These are phyloP conservation scores for Chiloscyllium plagiosum DNA, from an alignment of 2,113 vertebrate genomes.

Conservation along the genomic window DNA sequence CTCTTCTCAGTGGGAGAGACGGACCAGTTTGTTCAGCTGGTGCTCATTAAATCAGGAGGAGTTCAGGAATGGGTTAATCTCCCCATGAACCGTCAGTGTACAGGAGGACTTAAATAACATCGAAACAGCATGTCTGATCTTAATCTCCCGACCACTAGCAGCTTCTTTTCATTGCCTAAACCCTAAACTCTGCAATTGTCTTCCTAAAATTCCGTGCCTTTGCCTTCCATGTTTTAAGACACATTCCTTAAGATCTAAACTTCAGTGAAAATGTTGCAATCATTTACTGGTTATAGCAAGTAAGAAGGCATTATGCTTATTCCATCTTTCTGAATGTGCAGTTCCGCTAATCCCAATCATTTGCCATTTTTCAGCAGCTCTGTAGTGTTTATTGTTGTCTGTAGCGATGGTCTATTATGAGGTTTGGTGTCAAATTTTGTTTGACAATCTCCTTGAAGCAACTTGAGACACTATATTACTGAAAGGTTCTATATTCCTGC, in stretches of 20 bases:
- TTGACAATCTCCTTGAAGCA: neutral
- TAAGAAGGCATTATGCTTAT: no score
- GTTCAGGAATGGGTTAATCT: no score
- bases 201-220: neutral
- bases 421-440: neutral
- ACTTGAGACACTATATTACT: neutral
- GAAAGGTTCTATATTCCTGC: neutral
- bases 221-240: neutral
- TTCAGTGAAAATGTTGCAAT: neutral
- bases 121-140: no score
- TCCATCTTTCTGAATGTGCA: no score
- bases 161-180: no score
- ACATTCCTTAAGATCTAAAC: neutral
- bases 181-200: neutral
- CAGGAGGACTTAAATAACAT: no score
- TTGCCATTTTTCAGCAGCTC: no score
- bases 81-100: no score
- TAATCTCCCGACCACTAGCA: neutral
- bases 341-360: no score
- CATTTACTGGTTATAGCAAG: no score
- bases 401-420: neutral
- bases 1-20: neutral
- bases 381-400: no score
- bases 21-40: neutral
- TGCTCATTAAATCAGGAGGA: neutral